phyloP scores from a whole-genome alignment of 2,113 vertebrate species.

The Machaerirhynchus nigripectus region DNA sequence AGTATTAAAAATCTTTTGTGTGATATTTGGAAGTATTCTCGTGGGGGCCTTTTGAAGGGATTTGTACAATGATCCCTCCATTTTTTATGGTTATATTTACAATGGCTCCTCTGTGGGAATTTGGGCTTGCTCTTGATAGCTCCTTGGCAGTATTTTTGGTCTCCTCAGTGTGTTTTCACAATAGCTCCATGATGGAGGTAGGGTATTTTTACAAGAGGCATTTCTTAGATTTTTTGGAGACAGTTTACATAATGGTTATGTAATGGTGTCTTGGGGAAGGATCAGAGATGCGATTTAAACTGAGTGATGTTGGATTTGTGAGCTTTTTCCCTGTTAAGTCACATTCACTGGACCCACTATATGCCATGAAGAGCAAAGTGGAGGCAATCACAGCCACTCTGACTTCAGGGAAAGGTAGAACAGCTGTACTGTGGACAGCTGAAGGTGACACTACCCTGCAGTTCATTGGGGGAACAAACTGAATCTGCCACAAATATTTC shows the following conservation, averaged over 20 bases:
- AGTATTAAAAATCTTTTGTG: constrained; percentile 21
- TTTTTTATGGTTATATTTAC: constrained; percentile 27
- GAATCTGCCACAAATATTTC: neutral
- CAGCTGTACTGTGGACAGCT: neutral
- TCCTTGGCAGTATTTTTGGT: constrained; percentile 22
- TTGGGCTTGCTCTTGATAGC: neutral
- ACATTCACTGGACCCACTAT: neutral
- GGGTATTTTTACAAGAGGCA: constrained; percentile 25
- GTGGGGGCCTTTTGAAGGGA: neutral
- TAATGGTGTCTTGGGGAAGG: neutral
- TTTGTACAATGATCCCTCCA: constrained; percentile 7
- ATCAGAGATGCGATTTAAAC: neutral
- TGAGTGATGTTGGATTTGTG: neutral
- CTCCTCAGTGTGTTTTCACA: constrained; percentile 36
- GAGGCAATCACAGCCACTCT: neutral
- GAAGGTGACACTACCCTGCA: neutral
- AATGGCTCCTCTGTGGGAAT: constrained; percentile 33
- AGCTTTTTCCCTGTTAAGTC: neutral
- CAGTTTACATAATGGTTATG: constrained; percentile 30
- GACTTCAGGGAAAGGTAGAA: neutral
- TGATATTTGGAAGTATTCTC: constrained; percentile 31
- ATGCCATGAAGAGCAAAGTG: neutral
- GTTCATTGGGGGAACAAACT: neutral
- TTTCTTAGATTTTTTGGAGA: constrained; percentile 1
- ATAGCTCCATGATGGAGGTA: neutral